phyloP scores from a whole-genome alignment of 2,888 invertebrate species.

The Craniophora ligustri region DNA sequence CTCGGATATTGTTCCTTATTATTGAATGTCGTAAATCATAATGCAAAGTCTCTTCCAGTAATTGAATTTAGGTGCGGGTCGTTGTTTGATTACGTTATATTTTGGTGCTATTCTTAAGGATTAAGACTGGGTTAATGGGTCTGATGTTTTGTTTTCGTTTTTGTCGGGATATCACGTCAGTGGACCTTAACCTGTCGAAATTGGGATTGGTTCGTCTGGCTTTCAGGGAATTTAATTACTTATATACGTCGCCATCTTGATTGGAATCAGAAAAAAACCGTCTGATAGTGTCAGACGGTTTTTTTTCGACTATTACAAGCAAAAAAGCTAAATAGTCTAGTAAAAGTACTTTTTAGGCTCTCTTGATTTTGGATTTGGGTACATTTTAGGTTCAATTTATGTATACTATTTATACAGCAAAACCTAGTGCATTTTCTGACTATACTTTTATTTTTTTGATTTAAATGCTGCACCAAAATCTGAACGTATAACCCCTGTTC shows the following conservation, averaged over 20 bases:
- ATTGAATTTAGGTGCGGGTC: constrained; percentile 54
- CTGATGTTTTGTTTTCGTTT: constrained; percentile 15
- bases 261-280: too few relatives aligned
- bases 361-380: too few relatives aligned
- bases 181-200: background rate
- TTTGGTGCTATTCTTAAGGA: constrained; percentile 43
- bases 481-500: constrained; percentile 19
- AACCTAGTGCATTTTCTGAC: background rate
- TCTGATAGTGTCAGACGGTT: too few relatives aligned
- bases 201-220: background rate
- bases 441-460: background rate
- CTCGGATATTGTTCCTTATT: constrained; percentile 74
- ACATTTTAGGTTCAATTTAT: too few relatives aligned
- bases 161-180: constrained; percentile 1
- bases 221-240: background rate
- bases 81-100: constrained; percentile 49
- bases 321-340: too few relatives aligned
- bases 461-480: constrained; percentile 8
- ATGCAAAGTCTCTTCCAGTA: constrained; percentile 54
- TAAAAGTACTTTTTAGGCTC: too few relatives aligned
- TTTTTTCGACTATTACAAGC: too few relatives aligned
- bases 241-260: background rate
- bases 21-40: constrained; percentile 76
- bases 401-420: too few relatives aligned
- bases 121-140: constrained; percentile 20